Base-by-base conservation (phyloP, 1,140 invertebrate species). In the Camponotus floridanus region DNA sequence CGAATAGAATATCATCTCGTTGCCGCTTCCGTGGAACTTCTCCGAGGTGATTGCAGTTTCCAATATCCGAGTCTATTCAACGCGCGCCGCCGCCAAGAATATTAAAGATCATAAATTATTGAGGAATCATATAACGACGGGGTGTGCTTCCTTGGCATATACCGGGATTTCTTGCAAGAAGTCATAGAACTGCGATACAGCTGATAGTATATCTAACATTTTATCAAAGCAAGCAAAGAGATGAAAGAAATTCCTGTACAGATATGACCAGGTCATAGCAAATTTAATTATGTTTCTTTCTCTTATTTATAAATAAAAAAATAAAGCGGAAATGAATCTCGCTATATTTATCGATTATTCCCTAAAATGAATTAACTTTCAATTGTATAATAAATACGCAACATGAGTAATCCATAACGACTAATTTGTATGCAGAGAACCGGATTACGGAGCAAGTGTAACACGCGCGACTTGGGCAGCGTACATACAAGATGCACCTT, bases 101-200 rank as follows among this genome's bases (percentile, higher is more conserved):
- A 70, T 80, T 80, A 68, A 68, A 80, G 48, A 59, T 51, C 11
- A 33, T 78, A 80, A 80, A 65, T 70, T 64, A 59, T 62, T 33
- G 39, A 62, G 74, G 39, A n/a, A 76, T 76, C 71, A 26, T 51
- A 51, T 76, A 76, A 76, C 33, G 39, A 39, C 3, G 9, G 2
- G 45, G 48, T 51, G 13, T 62, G 21, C 39, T 45, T 33, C 21
- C 11, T 45, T n/a, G 39, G 36, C 39, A 42, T 3, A 57, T 21
- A 21, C 15, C 21, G 33, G 6, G 39, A 2, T 9, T 48, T 64
- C 39, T 21, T 64, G 26, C 59, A 6, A 11, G 15, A 26, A 64
- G 39, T 31, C 36, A 6, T 8, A 18, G 11, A 39, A 33, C 13
- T 13, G 62, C 26, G 15, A 45, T 62, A n/a, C 39, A 21, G 21